A percentile compares a stretch with the other conserved stretches of the same genome.
These are phyloP conservation scores for Saccostrea glomerata DNA, from an alignment of 1,140 invertebrate genomes.

Conservation along the genomic window DNA sequence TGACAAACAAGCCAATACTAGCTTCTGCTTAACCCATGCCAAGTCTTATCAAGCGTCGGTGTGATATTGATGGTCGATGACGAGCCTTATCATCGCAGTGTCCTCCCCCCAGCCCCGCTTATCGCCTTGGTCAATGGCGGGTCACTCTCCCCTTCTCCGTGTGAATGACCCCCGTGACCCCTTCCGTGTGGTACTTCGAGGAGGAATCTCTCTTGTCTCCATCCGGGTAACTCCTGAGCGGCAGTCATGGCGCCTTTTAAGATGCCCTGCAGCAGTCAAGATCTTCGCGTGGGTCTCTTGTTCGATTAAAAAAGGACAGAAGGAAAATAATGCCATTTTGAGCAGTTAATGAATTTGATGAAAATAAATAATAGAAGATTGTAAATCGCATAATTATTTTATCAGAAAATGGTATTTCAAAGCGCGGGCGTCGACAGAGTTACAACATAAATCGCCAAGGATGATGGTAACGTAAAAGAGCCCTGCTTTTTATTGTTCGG, in stretches of 20 bases:
- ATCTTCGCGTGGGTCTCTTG: slow-evolving; percentile 22
- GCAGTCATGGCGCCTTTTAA: background rate
- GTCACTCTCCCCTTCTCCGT: slow-evolving; percentile 33
- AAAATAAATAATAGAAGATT: slow-evolving; percentile 26
- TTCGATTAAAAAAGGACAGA: background rate
- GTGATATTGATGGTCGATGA: slow-evolving; percentile 27
- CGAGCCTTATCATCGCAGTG: slow-evolving; percentile 17
- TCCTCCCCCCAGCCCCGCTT: slow-evolving; percentile 18
- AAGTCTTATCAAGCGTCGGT: slow-evolving; percentile 3
- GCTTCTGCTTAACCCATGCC: background rate
- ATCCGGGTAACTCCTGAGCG: slow-evolving; percentile 13
- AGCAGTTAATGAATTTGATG: slow-evolving; percentile 19
- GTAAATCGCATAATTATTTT: slow-evolving; percentile 32
- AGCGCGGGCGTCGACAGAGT: slow-evolving; percentile 12
- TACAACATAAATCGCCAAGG: slow-evolving; percentile 16
- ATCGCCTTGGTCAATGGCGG: slow-evolving; percentile 31
- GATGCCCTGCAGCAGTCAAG: slow-evolving; percentile 22
- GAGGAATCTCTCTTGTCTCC: slow-evolving; percentile 7
- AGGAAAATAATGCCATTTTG: background rate
- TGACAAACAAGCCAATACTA: slow-evolving; percentile 9
- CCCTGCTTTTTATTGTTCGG: background rate
- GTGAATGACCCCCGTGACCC: slow-evolving; percentile 27
- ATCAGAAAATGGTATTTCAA: slow-evolving; percentile 30
- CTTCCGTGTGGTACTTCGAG: slow-evolving; percentile 19
- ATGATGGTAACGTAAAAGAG: slow-evolving; percentile 27